Conservation (phyloP, 2,797 vertebrate genomes). For the Borostomias antarcticus region DNA sequence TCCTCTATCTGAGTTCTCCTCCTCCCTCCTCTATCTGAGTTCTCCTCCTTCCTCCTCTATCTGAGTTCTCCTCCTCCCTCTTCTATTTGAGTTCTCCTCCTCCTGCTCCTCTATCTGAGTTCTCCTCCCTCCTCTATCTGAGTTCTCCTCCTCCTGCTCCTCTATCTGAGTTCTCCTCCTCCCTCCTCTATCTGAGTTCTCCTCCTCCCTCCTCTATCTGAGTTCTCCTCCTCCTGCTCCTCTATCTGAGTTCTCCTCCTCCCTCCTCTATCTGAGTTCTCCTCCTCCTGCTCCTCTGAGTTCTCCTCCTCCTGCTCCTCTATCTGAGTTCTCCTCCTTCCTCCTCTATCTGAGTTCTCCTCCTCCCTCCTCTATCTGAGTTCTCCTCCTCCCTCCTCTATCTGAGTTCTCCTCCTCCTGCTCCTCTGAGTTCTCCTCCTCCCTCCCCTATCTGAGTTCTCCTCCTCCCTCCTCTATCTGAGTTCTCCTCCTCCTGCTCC, state of each 20-base stretch:
- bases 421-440: conserved; percentile 19
- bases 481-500: conserved; percentile 17
- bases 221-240: no score
- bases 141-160: no score
- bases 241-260: conserved; percentile 16
- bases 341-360: conserved; percentile 26
- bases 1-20: conserved; percentile 17
- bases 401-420: conserved; percentile 17
- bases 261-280: conserved; percentile 26
- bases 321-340: conserved; percentile 14
- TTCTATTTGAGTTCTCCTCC: conserved; percentile 18
- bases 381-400: no score
- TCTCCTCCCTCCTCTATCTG: no score
- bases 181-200: conserved; percentile 26
- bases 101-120: conserved; percentile 26
- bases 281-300: no score
- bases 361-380: no score
- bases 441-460: no score
- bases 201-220: no score
- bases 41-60: neutral
- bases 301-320: no score
- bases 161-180: conserved; percentile 16
- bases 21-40: conserved; percentile 26
- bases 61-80: no score
- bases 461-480: no score